A percentile compares a stretch with the other conserved stretches of the same genome.
phyloP scores from a whole-genome alignment of 2,888 invertebrate species.

The Acanthoscelides obtectus region DNA sequence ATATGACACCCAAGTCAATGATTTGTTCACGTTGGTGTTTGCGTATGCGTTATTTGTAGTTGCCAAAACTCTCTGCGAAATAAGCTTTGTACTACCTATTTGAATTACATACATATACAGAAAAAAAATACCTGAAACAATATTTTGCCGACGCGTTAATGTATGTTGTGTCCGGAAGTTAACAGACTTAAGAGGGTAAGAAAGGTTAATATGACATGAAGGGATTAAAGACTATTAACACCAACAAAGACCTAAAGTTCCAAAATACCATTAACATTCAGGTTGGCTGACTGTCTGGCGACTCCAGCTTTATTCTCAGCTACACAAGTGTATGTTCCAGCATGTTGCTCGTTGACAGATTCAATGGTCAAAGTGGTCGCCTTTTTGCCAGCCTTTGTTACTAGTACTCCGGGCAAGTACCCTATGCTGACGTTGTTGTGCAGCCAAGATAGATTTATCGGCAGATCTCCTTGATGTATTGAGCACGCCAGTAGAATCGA shows the following conservation, averaged over 20 bases:
- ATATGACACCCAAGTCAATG: no score
- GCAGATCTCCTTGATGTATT: slow-evolving; percentile 69
- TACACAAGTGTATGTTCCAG: slow-evolving; percentile 72
- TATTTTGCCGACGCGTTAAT: no score
- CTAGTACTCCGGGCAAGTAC: slow-evolving; percentile 39
- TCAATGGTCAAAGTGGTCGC: slow-evolving; percentile 51
- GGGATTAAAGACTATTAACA: no score
- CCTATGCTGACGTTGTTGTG: slow-evolving; percentile 60
- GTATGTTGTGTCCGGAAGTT: no score
- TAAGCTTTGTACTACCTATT: no score
- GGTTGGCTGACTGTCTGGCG: slow-evolving; percentile 49
- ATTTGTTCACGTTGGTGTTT: no score
- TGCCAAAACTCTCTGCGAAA: no score
- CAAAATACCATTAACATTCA: slow-evolving; percentile 52
- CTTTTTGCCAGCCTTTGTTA: slow-evolving; percentile 49
- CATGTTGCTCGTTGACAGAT: slow-evolving; percentile 65
- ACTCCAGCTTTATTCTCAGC: slow-evolving; percentile 58
- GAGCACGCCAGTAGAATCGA: slow-evolving; percentile 52
- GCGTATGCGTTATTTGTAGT: no score
- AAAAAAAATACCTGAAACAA: no score
- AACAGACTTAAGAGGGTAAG: no score
- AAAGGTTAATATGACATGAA: no score
- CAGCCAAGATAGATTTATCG: slow-evolving; percentile 68
- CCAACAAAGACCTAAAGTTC: not conserved
- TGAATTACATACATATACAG: no score